Evolutionary conservation across 2,888 invertebrate genomes (phyloP), one percentile per base, ranked within the genome.

Genomic region (Phytoseiulus persimilis): DNA sequence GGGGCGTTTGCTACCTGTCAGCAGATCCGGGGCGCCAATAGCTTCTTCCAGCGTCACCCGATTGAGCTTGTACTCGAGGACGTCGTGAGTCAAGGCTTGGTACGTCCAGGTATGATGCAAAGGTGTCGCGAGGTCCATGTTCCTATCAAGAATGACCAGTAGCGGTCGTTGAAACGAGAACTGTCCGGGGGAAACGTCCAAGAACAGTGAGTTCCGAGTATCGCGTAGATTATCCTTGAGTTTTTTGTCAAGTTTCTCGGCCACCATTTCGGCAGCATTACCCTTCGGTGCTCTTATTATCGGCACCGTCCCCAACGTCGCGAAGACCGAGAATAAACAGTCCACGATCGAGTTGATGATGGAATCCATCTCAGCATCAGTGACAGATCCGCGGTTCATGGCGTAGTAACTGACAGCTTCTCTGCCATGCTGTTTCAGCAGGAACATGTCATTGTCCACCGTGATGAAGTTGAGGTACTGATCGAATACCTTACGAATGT

Each of bases 31-130:
- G 9, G 87, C 92, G 89, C 92, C 92, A 9, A 91, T 90, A 18
- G 95, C 94, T 91, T 96, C 96, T 90, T 95, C 95, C 28, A 96
- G 95, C 84, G 95, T 94, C 0, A 96, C 95, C 91, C 97, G 94
- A 93, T 99, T 99, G 90, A 98, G 93, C 14, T 97, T 95, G 91
- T 98, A 94, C 92, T 98, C 97, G 90, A 99, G 93, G 5, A 99
- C 96, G 94, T 99, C 99, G 93, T 99, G 99, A 33, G 97, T 96
- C 90, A 99, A 93, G 0, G 99, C 99, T 93, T 99, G 99, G 93
- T 99, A 99, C 0, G 99, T 99, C 99, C 99, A 99, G 0, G 99
- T 98, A 93, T 99, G 99, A 94, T 99, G 99, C 90, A 99, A 93
- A 33, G 98, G 98, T 83, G 99, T 99, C 0, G 98, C 98, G 95